phyloP scores from a whole-genome alignment of 2,888 invertebrate genomes.

The Clistopyga incitator region DNA sequence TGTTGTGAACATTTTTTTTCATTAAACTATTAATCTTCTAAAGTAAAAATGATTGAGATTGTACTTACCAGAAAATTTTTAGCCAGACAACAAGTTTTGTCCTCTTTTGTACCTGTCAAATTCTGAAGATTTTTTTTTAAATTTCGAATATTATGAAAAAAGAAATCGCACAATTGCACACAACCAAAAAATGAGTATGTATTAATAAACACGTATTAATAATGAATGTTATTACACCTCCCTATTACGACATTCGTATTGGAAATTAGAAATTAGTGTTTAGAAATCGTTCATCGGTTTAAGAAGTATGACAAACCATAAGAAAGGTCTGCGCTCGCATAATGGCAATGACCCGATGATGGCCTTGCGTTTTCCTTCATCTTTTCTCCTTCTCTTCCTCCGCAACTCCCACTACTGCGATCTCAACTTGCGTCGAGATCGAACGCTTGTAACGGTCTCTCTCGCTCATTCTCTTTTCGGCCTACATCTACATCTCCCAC shows the following conservation, averaged over 20 bases:
- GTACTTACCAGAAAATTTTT: too few relatives aligned
- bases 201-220: not conserved
- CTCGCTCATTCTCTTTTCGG: constrained; percentile 25
- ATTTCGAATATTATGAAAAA: too few relatives aligned
- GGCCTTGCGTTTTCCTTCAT: constrained; percentile 81
- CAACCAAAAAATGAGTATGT: too few relatives aligned
- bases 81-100: too few relatives aligned
- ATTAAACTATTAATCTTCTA: too few relatives aligned
- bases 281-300: not conserved
- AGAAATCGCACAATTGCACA: too few relatives aligned
- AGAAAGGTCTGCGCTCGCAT: constrained; percentile 71
- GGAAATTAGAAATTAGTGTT: not conserved
- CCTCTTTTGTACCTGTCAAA: too few relatives aligned
- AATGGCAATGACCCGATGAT: constrained; percentile 81
- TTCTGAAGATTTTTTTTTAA: too few relatives aligned
- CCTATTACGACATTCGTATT: not conserved
- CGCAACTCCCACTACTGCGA: constrained; percentile 39
- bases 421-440: constrained; percentile 41
- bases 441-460: constrained; percentile 30
- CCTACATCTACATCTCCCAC: constrained; percentile 20
- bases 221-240: not conserved
- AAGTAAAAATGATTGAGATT: too few relatives aligned
- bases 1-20: too few relatives aligned
- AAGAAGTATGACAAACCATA: constrained; percentile 54
- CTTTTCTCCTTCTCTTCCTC: constrained; percentile 76